A percentile compares a stretch with the other conserved stretches of the same genome.
These are phyloP conservation scores for Cherax quadricarinatus DNA, from an alignment of 1,140 invertebrate species.

Conservation along the genomic window DNA sequence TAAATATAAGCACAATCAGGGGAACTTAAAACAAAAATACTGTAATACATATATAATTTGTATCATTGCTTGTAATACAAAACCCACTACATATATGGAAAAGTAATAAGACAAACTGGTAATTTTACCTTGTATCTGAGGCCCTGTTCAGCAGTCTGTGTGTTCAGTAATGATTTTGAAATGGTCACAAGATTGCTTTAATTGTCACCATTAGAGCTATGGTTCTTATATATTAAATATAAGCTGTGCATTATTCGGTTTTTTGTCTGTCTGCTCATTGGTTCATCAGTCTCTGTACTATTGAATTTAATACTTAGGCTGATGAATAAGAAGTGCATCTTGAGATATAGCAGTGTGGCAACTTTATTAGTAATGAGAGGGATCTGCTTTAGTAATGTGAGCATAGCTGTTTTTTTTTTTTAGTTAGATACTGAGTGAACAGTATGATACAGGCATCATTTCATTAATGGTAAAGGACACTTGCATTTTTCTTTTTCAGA, in stretches of 20 bases:
- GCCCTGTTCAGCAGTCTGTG: background rate
- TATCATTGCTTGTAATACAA: background rate
- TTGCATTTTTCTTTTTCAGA: no score
- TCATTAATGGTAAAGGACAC: background rate
- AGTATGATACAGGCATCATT: background rate
- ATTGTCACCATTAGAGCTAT: conserved; percentile 37
- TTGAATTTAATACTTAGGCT: background rate
- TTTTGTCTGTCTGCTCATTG: conserved; percentile 27
- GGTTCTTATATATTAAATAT: conserved; percentile 38
- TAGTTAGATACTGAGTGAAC: background rate
- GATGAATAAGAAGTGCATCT: background rate
- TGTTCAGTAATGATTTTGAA: conserved; percentile 33
- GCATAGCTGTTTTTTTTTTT: background rate
- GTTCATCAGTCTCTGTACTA: background rate
- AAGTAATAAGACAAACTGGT: no score
- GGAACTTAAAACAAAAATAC: conserved; percentile 26
- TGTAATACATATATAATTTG: conserved; percentile 16
- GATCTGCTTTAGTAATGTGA: background rate
- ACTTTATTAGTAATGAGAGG: background rate
- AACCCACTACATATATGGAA: no score
- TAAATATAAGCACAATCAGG: conserved; percentile 39
- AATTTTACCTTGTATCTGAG: no score
- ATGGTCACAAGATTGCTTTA: conserved; percentile 40
- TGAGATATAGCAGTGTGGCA: background rate
- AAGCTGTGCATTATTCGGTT: conserved; percentile 29